Conservation (phyloP, 2,113 vertebrate species). For the Orcinus orca region DNA sequence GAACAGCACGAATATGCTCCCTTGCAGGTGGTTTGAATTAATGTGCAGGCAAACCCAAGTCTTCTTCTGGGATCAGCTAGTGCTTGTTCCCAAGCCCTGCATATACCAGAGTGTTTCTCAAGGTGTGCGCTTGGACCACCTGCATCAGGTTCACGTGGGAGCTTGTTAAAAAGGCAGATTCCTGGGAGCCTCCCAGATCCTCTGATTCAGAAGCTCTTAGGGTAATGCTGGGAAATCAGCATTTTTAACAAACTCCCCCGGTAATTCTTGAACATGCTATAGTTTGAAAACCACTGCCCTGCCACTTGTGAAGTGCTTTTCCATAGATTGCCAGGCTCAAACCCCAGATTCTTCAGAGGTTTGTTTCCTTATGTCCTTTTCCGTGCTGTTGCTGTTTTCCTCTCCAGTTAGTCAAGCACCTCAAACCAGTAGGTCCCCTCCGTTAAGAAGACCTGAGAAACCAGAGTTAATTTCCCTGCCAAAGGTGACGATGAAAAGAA, state of each 20-base stretch:
- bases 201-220: neutral
- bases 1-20: constrained; percentile 1
- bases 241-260: neutral
- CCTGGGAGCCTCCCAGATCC: neutral
- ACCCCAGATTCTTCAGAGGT: neutral
- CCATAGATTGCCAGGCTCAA: neutral
- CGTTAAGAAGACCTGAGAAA: neutral
- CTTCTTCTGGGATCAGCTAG: constrained; percentile 9
- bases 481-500: neutral
- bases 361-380: neutral
- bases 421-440: neutral
- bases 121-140: neutral
- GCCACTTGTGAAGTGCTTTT: neutral
- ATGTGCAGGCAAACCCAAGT: neutral
- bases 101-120: neutral
- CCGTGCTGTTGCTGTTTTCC: neutral
- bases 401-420: neutral
- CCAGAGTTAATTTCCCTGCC: neutral
- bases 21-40: constrained; percentile 44
- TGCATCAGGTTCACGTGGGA: neutral
- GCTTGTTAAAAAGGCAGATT: neutral
- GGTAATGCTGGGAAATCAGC: neutral
- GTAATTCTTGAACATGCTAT: neutral
- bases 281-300: neutral
- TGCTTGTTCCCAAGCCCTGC: neutral